phyloP scores from a whole-genome alignment of 2,113 vertebrate species.

The Psittacara wagleri region DNA sequence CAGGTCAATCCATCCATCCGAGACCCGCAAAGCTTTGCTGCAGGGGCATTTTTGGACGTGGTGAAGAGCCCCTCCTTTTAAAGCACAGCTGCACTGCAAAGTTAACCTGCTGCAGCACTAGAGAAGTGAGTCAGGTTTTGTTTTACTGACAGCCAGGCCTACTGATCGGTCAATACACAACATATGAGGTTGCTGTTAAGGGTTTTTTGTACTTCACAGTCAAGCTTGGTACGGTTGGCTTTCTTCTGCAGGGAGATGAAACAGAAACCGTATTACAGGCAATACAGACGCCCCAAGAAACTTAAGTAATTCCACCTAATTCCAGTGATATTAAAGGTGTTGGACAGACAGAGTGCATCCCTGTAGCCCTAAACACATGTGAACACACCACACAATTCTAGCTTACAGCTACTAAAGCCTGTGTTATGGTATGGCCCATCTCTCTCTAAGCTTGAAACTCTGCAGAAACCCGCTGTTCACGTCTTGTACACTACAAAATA shows the following conservation, averaged over 20 bases:
- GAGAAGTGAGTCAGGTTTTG: fast-evolving
- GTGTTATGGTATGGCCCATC: background rate
- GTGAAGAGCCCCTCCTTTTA: too few relatives aligned
- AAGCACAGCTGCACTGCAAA: background rate
- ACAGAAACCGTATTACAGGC: background rate
- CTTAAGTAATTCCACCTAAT: background rate
- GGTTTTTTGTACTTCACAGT: background rate
- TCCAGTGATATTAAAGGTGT: background rate
- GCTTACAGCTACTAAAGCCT: background rate
- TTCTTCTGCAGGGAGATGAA: background rate
- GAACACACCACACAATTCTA: background rate
- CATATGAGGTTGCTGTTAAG: background rate
- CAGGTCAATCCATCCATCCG: background rate
- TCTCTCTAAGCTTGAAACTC: background rate
- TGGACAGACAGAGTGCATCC: background rate
- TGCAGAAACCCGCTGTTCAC: background rate
- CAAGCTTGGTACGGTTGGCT: background rate
- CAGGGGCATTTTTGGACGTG: background rate
- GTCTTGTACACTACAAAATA: background rate
- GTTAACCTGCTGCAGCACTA: background rate
- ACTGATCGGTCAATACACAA: fast-evolving
- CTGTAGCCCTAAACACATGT: background rate
- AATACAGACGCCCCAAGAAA: background rate
- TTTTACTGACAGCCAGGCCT: background rate
- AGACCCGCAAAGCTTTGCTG: background rate